phyloP scores from a whole-genome alignment of 2,797 vertebrate genomes.

The Ceryle rudis region DNA sequence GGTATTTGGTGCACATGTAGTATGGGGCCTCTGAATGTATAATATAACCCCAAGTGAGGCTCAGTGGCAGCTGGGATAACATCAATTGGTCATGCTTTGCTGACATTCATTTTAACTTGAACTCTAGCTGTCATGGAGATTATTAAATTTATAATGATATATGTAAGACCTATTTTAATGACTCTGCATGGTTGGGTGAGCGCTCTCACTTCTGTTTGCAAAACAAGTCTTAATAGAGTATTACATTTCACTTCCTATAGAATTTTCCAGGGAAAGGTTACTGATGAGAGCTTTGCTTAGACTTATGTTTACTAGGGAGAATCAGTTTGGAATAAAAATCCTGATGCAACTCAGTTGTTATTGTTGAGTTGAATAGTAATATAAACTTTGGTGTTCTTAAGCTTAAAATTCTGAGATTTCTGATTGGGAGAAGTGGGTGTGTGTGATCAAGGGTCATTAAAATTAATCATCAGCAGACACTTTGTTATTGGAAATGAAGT shows the following conservation, averaged over 20 bases:
- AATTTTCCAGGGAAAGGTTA: constrained; percentile 62
- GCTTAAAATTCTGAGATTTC: not conserved
- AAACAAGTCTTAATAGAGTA: constrained; percentile 80
- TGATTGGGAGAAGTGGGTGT: not conserved
- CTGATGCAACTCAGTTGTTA: not conserved
- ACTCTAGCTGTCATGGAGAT: constrained; percentile 84
- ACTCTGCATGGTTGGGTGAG: constrained; percentile 74
- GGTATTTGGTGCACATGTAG: constrained; percentile 74
- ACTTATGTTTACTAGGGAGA: not conserved
- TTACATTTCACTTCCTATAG: constrained; percentile 76
- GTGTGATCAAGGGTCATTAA: not conserved
- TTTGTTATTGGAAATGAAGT: not conserved
- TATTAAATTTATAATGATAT: constrained; percentile 87
- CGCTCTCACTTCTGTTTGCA: constrained; percentile 71
- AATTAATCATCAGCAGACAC: not conserved
- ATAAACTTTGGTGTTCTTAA: not conserved
- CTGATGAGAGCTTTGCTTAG: constrained; percentile 36
- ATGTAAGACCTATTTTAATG: constrained; percentile 84
- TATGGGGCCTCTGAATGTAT: constrained; percentile 71
- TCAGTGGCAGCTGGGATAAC: constrained; percentile 83
- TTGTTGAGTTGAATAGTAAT: not conserved
- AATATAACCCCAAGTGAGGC: constrained; percentile 80
- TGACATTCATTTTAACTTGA: constrained; percentile 85
- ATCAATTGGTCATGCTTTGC: constrained; percentile 87
- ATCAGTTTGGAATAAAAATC: not conserved